Base-by-base conservation (phyloP, 2,113 vertebrate species). In the Rutilus rutilus region DNA sequence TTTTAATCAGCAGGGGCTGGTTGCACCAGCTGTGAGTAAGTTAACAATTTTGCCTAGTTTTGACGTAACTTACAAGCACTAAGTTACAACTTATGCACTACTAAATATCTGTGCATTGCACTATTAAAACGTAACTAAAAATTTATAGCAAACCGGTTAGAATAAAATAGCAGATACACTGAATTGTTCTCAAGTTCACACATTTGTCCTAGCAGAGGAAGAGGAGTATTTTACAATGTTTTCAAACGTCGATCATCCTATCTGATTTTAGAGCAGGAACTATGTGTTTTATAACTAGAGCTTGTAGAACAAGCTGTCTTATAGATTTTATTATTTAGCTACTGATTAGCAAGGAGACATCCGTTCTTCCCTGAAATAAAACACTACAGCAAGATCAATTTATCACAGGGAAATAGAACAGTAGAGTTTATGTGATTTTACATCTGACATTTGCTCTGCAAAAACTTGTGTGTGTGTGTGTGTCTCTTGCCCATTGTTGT, bases 321-420 rank as follows among this genome's bases (percentile, higher is more conserved):
- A 79, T 25, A 45, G 23, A 42, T 79, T 62, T 27, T n/a, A 39
- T 33, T 39, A 23, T 78, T 59, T 17, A 62, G 78, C 14, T 62
- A 62, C 6, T 45, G 14, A 62, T 79, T 42, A 9, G 57, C 3
- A 62, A 79, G 73, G n/a, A 17, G 33, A 79, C 36, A 79, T 27
- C n/a, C 4, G 15, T 36, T 62, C 54, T 62, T 79, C 36, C 36
- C n/a, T 45, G 23, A 79, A 79, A 62, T 62, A 25, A 79, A 79
- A 79, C 42, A 62, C 36, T 79, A 36, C 14, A 27, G 57, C 54
- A 62, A 42, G 23, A 45, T 17, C 19, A 45, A 79, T 79, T 12
- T 60, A 42, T 79, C 36, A 17, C 12, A 42, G n/a, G 36, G 21
- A 62, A 79, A 10, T 60, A 10, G 57, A 60, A 62, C 10, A 60